Base-by-base conservation (phyloP, 2,113 vertebrate species). In the Myrmophylax atrothorax region DNA sequence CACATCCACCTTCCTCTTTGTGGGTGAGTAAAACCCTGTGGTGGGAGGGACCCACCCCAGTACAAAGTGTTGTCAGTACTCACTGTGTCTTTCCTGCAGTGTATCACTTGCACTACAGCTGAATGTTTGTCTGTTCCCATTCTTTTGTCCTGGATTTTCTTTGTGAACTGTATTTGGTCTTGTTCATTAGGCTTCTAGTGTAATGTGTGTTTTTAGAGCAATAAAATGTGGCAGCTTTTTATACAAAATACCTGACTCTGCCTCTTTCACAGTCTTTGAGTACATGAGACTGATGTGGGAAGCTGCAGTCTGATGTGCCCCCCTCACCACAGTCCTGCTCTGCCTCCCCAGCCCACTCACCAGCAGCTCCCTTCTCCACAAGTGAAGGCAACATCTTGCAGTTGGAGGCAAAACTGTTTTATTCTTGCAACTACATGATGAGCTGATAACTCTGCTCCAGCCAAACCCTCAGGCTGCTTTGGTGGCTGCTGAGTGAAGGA, bases 221-320 rank as follows among this genome's bases (percentile, higher is more conserved):
- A 95, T 98, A 98, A 97, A 97, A 90, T 0, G 14, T 62, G 92
- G 72, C 70, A 67, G 82, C 17, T n/a, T 93, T 96, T 87, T n/a
- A 4, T 73, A 40, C 14, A 28, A 94, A 56, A 14, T 24, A 14
- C 4, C 37, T 86, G 91, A 12, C 90, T 97, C 56, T 93, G 85
- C 80, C 64, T 97, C 69, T 94, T 93, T 95, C 40, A 17, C 44
- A 2, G 63, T 66, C 50, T 23, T 69, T 4, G 37, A 60, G 62
- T 25, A 52, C 44, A 14, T 1, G 33, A 59, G 63, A 29, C 64
- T 42, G 50, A n/a, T 7, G 23, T 53, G 79, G 85, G 76, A 47
- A 53, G 63, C 72, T 76, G 78, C 58, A 86, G 90, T 56, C 42
- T 74, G 56, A 76, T 72, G 64, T 12, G 77, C 18, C 82, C 38